Evolutionary conservation across 2,888 invertebrate genomes (phyloP).

Genomic region (Synergus japonicus): DNA sequence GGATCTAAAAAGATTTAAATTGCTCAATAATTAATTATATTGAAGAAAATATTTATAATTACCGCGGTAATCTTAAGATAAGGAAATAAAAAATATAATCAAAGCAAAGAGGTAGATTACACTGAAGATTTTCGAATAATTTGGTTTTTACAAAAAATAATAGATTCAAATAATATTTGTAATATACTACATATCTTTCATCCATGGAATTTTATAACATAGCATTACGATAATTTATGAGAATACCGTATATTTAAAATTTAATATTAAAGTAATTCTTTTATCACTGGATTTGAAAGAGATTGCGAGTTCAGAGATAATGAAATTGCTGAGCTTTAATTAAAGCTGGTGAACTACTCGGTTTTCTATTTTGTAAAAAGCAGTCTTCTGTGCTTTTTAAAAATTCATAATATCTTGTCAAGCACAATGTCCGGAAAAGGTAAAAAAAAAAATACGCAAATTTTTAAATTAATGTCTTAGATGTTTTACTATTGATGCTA

Average conservation of each 20-base stretch:
- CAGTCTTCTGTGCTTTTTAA: slow-evolving; percentile 1
- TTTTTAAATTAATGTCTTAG: background rate
- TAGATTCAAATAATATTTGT: too few species aligned
- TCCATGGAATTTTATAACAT: background rate
- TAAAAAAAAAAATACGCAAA: background rate
- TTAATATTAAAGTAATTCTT: slow-evolving; percentile 27
- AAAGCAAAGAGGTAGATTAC: too few species aligned
- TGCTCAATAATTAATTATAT: background rate
- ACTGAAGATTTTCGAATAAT: too few species aligned
- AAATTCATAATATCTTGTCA: background rate
- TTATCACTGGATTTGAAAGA: slow-evolving; percentile 15
- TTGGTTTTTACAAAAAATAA: too few species aligned
- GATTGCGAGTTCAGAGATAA: slow-evolving; percentile 24
- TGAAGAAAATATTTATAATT: slow-evolving; percentile 6
- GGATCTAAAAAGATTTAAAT: slow-evolving; percentile 7
- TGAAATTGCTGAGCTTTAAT: slow-evolving; percentile 36
- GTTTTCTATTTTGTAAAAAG: background rate
- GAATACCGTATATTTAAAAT: background rate
- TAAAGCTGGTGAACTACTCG: slow-evolving; percentile 25
- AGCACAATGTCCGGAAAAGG: background rate
- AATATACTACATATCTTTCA: too few species aligned
- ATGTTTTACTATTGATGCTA: background rate
- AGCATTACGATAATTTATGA: background rate
- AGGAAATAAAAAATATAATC: too few species aligned
- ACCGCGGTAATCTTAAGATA: background rate